Evolutionary conservation across 2,113 vertebrate species (phyloP).

Genomic region (Nettapus auritus): DNA sequence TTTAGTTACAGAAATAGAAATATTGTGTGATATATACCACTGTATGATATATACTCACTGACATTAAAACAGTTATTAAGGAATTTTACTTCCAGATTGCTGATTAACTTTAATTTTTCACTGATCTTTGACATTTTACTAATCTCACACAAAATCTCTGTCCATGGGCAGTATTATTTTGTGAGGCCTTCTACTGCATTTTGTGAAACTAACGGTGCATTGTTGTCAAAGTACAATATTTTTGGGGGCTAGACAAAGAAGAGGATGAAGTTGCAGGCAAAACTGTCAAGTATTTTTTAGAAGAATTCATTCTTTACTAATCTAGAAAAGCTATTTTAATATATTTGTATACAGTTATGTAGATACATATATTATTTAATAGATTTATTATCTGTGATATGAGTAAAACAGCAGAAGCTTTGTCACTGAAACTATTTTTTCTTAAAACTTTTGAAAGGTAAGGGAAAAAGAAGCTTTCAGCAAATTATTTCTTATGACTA

Average conservation of each 20-base stretch:
- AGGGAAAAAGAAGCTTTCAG: background rate
- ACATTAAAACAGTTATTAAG: background rate
- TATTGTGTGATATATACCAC: background rate
- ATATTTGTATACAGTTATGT: background rate
- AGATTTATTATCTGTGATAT: background rate
- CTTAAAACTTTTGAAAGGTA: background rate
- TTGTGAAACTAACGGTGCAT: background rate
- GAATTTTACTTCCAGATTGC: constrained; percentile 10
- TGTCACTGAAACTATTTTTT: background rate
- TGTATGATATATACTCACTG: background rate
- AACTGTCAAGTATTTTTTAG: background rate
- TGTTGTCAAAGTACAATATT: background rate
- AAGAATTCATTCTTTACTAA: background rate
- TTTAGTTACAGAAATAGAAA: background rate
- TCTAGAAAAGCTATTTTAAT: background rate
- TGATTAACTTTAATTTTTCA: constrained; percentile 9
- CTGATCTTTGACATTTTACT: background rate
- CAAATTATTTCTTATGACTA: background rate
- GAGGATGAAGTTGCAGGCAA: background rate
- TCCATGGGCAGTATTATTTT: background rate
- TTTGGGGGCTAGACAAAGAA: background rate
- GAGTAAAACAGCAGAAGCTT: background rate
- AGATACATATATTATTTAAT: background rate
- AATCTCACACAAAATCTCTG: background rate
- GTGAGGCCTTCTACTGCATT: background rate